These are phyloP conservation scores for Syngnathus floridae DNA, from an alignment of 2,113 vertebrate genomes.

Conservation along the genomic window DNA sequence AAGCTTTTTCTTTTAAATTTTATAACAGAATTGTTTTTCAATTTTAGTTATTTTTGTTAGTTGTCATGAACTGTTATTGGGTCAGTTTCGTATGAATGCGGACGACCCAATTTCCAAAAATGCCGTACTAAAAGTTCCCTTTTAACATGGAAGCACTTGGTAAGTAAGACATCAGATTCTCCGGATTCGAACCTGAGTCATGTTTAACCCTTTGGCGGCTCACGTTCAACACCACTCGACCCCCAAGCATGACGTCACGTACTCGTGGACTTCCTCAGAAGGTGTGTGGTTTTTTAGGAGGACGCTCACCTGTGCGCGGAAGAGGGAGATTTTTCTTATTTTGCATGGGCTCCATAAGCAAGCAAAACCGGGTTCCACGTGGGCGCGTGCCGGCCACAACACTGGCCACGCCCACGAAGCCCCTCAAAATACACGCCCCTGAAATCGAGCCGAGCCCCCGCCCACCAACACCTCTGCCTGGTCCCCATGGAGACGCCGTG, in stretches of 20 bases:
- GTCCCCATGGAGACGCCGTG: background rate
- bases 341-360: background rate
- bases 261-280: no score
- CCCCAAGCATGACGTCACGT: background rate
- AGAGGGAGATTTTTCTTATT: background rate
- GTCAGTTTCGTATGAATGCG: no score
- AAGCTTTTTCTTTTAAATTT: no score
- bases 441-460: background rate
- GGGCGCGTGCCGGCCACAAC: background rate
- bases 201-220: no score
- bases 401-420: background rate
- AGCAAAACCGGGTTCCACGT: conserved; percentile 9
- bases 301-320: conserved; percentile 46
- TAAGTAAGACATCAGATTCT: no score
- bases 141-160: no score
- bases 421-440: background rate
- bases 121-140: no score
- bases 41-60: no score
- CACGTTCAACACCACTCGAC: background rate
- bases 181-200: background rate
- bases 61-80: no score
- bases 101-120: no score
- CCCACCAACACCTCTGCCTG: background rate
- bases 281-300: background rate
- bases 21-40: no score